Base-by-base conservation (phyloP, 2,113 vertebrate genomes). In the Lepus europaeus region DNA sequence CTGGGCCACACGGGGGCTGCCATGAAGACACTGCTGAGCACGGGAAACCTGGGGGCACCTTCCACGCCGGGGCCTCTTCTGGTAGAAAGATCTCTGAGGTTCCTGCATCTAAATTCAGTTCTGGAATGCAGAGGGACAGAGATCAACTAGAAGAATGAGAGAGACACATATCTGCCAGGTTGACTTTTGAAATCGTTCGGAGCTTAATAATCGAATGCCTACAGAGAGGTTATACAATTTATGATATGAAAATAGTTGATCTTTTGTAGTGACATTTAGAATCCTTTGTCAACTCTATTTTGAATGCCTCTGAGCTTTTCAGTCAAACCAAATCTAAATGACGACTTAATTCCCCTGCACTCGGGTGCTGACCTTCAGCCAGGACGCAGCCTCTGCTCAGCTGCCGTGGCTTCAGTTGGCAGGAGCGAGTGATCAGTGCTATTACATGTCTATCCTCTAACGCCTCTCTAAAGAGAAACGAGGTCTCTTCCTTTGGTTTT, bases 1-100 rank as follows among this genome's bases (percentile, higher is more conserved):
- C 91, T 33, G 83, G 83, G 36, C 89, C 25, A 80, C 94, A 7
- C 66, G n/a, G 53, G 31, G 92, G 51, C 49, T 95, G 86, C 77
- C 83, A 93, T 81, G n/a, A 92, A 92, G 56, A 95, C 86, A 94
- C 91, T 84, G 33, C 29, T 82, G 85, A 96, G 63, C 70, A 33
- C 23, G 76, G 66, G 78, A 72, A 79, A 91, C 51, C 74, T 49
- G 83, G 88, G 92, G 79, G 91, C 25, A 72, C 22, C 86, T 93
- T 64, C 80, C 22, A 87, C 93, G 45, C 64, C 87, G 82, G 64
- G 79, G 70, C 33, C 29, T 66, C 53, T 74, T 92, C 61, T 7
- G 19, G 5, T 79, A 63, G 53, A 87, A 79, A 74, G 31, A 61
- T 90, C 74, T 90, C 33, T 79, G 39, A 74, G 92, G 83, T 74